Percentiles rank a stretch among this genome's conserved stretches.
These are phyloP conservation scores for Magallana angulata DNA, from an alignment of 1,140 invertebrate genomes.

Conservation along the genomic window DNA sequence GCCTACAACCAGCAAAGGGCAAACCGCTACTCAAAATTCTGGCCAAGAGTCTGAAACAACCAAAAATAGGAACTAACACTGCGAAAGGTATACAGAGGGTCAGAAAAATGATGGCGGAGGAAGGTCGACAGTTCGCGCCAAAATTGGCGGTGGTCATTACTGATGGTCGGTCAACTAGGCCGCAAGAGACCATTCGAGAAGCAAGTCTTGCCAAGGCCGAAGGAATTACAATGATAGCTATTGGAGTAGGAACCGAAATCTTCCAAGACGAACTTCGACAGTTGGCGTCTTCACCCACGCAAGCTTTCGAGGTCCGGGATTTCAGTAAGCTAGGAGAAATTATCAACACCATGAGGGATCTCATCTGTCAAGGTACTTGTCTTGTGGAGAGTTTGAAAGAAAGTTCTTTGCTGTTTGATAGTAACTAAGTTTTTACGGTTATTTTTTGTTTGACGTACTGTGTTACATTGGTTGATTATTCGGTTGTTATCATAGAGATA, in stretches of 20 bases:
- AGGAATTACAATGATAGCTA: conserved; percentile 63
- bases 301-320: conserved; percentile 61
- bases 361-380: conserved; percentile 64
- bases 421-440: too few species aligned
- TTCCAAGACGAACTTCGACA: conserved; percentile 63
- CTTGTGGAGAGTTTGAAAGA: background rate
- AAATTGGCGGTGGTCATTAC: conserved; percentile 71
- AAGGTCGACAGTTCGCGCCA: conserved; percentile 63
- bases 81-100: conserved; percentile 61
- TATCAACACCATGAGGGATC: conserved; percentile 58
- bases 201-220: conserved; percentile 60
- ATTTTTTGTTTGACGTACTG: background rate
- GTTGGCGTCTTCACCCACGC: conserved; percentile 54
- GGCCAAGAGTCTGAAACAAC: conserved; percentile 62
- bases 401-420: background rate
- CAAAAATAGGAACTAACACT: conserved; percentile 67
- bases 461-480: background rate
- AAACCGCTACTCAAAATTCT: conserved; percentile 61
- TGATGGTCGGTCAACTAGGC: conserved; percentile 65
- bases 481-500: conserved; percentile 4
- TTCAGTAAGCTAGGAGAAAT: conserved; percentile 60
- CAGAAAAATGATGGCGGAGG: conserved; percentile 64
- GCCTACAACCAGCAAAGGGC: conserved; percentile 55
- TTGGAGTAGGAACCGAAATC: conserved; percentile 65
- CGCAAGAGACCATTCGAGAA: conserved; percentile 57